Evolutionary conservation across 1,140 invertebrate genomes (phyloP), one percentile per base, ranked within the genome.

Genomic region (Trichonephila clavipes): DNA sequence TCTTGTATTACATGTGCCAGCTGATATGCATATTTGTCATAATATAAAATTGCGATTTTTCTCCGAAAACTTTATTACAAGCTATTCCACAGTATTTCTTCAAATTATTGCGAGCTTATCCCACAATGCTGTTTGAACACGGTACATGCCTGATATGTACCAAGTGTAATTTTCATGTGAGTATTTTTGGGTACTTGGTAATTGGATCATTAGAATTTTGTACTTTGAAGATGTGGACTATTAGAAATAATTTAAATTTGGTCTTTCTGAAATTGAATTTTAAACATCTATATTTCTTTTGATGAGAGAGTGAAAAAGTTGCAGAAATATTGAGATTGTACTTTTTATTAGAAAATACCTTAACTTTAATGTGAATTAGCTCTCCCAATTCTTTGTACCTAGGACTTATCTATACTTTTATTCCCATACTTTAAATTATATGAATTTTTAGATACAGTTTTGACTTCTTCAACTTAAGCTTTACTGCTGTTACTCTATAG

Each of bases 101-200:
- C 89, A 91, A 91, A 83, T 82, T 83, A 83, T 62, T 91, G 89
- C 89, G 89, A 91, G 89, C 89, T 91, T 91, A 91, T 83, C 72
- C 59, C 81, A 83, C 51, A 51, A 34, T 77, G 72, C 72, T 77
- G 72, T 34, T 34, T 77, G 16, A 40, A 40, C 34, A 28, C 24
- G 4, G 28, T 34, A 34, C 72, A 18, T 77, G 72, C 34, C 18
- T 77, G 34, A 77, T 77, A 34, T 77, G 28, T 77, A 28, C 34
- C 34, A 51, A 51, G 51, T 51, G 24, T 77, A 77, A 77, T 18
- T 40, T 40, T 77, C 72, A 69, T 77, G 72, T 28, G 34, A 77
- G 72, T 77, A 77, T 77, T 77, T 77, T 77, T 77, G 72, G 28
- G 28, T 77, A 77, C 72, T 77, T 77, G 72, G 34, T 77, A 77